Conservation (phyloP, 2,113 vertebrate species). For the Sarotherodon lohbergeri region DNA sequence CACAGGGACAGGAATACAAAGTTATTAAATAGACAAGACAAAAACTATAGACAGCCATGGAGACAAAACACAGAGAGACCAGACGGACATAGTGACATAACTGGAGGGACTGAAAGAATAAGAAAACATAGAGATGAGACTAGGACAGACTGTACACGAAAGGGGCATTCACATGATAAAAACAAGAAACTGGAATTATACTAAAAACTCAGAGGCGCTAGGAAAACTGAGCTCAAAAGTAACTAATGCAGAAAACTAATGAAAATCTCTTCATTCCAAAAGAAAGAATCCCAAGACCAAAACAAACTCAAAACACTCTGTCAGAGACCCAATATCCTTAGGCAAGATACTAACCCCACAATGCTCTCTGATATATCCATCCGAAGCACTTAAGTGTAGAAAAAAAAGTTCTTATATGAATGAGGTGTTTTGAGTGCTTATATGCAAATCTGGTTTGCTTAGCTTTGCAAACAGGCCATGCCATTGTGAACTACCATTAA, state of each 20-base stretch:
- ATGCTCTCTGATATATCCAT: neutral
- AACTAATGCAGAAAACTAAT: neutral
- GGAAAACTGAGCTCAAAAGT: neutral
- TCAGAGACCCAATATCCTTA: neutral
- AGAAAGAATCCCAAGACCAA: neutral
- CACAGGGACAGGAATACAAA: neutral
- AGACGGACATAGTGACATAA: neutral
- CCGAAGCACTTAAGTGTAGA: neutral
- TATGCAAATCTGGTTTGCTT: neutral
- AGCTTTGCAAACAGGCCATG: neutral
- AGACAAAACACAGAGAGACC: neutral
- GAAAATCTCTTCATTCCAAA: neutral
- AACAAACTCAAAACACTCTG: neutral
- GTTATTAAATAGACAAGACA: neutral
- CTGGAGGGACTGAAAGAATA: neutral
- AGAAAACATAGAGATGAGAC: neutral
- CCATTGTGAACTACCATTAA: neutral
- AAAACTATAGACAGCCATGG: neutral
- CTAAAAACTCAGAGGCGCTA: neutral
- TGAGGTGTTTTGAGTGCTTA: neutral
- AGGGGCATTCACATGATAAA: neutral
- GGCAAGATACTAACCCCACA: neutral
- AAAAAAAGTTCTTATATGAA: neutral
- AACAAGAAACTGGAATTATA: neutral
- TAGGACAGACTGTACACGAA: neutral